A percentile compares a stretch with the other conserved stretches of the same genome.
These are phyloP conservation scores for Daktulosphaira vitifoliae DNA, from an alignment of 1,140 invertebrate species.

Conservation along the genomic window DNA sequence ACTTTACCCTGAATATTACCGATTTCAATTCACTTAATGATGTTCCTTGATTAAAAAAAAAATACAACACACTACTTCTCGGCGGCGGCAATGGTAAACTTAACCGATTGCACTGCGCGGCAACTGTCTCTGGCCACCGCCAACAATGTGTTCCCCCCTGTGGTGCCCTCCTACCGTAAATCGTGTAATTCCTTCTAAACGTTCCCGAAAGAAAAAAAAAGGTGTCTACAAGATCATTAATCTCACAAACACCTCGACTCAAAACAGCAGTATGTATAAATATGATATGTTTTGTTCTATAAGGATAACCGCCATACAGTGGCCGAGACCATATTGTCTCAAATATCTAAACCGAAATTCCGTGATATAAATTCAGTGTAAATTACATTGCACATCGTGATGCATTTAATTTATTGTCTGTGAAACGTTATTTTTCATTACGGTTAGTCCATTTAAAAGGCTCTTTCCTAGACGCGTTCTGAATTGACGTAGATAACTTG, in stretches of 20 bases:
- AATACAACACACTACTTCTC: background rate
- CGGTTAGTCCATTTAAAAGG: too few species aligned
- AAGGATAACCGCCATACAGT: too few species aligned
- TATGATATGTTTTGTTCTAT: too few species aligned
- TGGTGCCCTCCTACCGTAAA: constrained; percentile 14
- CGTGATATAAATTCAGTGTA: too few species aligned
- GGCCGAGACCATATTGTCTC: too few species aligned
- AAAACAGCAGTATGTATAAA: background rate
- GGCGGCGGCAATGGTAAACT: background rate
- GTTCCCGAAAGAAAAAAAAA: constrained; percentile 10
- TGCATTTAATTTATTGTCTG: too few species aligned
- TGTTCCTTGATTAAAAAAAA: constrained; percentile 24
- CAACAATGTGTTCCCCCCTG: constrained; percentile 18
- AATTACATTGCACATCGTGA: too few species aligned
- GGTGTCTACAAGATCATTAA: constrained; percentile 29
- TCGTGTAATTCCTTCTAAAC: constrained; percentile 30
- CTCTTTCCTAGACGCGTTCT: too few species aligned
- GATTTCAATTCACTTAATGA: constrained; percentile 31
- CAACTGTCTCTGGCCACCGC: background rate
- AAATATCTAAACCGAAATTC: too few species aligned
- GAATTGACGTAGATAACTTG: too few species aligned
- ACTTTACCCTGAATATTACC: background rate
- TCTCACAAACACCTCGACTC: constrained; percentile 23
- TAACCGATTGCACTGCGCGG: too few species aligned
- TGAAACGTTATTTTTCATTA: too few species aligned